phyloP scores from a whole-genome alignment of 2,797 vertebrate genomes.

The Trachops cirrhosus region DNA sequence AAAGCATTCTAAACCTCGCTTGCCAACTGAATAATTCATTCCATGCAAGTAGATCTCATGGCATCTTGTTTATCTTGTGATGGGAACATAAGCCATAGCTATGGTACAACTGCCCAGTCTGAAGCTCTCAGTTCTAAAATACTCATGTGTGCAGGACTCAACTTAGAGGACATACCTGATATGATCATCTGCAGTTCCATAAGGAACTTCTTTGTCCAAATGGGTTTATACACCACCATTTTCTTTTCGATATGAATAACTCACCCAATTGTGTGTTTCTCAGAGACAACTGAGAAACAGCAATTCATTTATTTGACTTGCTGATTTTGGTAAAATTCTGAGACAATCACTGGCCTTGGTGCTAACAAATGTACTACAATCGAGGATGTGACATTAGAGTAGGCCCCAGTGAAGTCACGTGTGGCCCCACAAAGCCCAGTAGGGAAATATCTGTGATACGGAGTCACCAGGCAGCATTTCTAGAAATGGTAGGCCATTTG shows the following conservation, averaged over 20 bases:
- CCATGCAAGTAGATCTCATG: not conserved
- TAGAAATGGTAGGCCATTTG: conserved; percentile 3
- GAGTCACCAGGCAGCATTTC: not conserved
- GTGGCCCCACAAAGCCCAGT: not conserved
- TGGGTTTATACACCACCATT: not conserved
- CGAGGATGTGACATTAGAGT: not conserved
- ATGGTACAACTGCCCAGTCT: not conserved
- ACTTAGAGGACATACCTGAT: not conserved
- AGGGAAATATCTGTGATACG: not conserved
- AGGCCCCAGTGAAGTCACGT: not conserved
- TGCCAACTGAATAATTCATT: not conserved
- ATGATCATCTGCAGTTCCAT: not conserved
- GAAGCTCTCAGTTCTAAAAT: conserved; percentile 29
- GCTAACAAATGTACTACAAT: not conserved
- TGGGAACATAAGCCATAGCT: not conserved
- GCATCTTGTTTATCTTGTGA: conserved; percentile 19
- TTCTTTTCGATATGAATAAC: conserved; percentile 28
- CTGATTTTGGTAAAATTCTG: conserved; percentile 18
- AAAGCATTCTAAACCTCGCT: not conserved
- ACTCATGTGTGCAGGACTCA: not conserved
- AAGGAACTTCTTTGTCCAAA: conserved; percentile 31
- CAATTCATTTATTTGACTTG: conserved; percentile 15
- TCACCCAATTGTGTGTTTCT: not conserved
- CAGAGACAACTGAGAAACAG: not conserved
- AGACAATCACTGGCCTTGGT: not conserved